Conservation (phyloP, 2,888 invertebrate species). For the Rapana venosa region DNA sequence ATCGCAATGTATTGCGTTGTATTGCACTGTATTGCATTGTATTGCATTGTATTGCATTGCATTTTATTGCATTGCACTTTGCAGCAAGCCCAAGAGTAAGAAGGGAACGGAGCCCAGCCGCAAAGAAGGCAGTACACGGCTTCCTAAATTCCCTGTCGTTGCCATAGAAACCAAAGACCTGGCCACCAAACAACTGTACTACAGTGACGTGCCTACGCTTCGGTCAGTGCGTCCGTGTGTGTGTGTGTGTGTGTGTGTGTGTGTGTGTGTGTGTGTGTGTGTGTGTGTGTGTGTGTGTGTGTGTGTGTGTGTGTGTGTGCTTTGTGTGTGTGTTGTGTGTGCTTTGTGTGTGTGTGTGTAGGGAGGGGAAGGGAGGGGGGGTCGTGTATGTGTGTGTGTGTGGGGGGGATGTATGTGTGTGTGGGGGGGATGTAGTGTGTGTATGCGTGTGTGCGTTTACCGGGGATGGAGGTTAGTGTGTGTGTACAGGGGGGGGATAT, state of each 20-base stretch:
- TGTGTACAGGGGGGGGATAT: no score
- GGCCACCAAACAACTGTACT: constrained; percentile 67
- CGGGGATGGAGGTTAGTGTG: no score
- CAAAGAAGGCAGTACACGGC: constrained; percentile 72
- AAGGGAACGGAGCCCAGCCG: constrained; percentile 33
- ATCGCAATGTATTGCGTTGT: no score
- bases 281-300: not conserved
- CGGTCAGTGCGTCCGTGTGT: constrained; percentile 56
- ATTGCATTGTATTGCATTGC: not conserved
- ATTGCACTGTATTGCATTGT: not conserved
- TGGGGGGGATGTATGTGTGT: not conserved
- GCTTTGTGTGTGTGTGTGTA: constrained; percentile 3
- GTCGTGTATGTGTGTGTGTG: not conserved
- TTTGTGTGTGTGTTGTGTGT: constrained; percentile 4
- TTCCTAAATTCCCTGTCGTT: constrained; percentile 75
- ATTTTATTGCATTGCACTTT: not conserved
- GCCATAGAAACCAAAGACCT: constrained; percentile 66
- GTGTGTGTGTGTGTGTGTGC: not conserved
- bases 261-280: constrained; percentile 3
- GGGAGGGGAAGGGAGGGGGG: not conserved
- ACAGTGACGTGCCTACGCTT: constrained; percentile 73
- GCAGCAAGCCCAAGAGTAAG: not conserved
- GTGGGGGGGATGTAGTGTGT: not conserved
- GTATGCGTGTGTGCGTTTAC: not conserved
- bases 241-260: not conserved